Evolutionary conservation across 1,140 invertebrate species (phyloP), one percentile per base, ranked within the genome.

Genomic region (Drosophila melanica): DNA sequence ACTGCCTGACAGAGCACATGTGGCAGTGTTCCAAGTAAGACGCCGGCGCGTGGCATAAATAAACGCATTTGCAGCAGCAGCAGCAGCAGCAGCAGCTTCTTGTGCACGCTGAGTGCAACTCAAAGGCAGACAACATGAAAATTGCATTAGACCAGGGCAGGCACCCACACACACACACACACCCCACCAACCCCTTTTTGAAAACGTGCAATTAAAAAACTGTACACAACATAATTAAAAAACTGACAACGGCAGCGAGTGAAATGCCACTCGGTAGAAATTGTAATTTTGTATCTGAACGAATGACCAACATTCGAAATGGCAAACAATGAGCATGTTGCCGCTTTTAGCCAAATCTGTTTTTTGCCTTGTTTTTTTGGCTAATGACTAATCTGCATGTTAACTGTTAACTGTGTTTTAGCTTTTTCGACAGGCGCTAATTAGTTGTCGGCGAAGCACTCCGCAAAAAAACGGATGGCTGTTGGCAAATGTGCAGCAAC

Each of bases 31-130:
- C 82, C 82, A 87, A 87, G 35, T 71, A 44, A 59, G 48, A 54
- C 55, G 50, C 50, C 67, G 50, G 62, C 81, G 66, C 55, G 79
- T 77, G 81, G 79, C 81, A 87, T 87, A 86, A 87, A 86, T 87
- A 86, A 78, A 77, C 81, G 75, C 53, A 85, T 75, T 67, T 65
- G 80, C 30, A 51, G 53, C 45, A 37, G 35, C 27, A 12, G 44
- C 55, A 41, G 57, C 14, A n/a, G 80, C 30, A 51, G 53, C 45
- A 12, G 48, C 58, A 23, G 51, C 62, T 77, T 67, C 70, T 48
- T 75, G 45, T 71, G 66, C 63, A 78, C 51, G 23, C 63, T 42
- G 30, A 53, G 27, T 65, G 68, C 62, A 72, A 44, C 37, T 35
- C 69, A 58, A 53, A 54, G 59, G 42, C 27, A 60, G 30, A 65